Evolutionary conservation across 2,888 invertebrate genomes (phyloP).

Genomic region (Dysmachus trigonus): DNA sequence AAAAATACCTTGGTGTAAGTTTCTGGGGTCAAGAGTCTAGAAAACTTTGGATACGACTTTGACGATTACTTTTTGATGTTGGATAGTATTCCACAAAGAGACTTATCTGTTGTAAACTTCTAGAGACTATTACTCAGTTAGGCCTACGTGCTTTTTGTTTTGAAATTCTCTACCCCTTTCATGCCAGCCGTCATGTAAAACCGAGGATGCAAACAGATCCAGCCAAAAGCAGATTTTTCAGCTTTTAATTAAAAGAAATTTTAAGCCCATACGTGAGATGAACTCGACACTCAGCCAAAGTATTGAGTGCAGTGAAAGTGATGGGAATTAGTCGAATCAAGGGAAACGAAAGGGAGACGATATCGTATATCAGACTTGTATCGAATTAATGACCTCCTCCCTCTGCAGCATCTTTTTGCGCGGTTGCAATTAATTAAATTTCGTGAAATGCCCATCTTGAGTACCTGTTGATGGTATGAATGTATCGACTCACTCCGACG

Average conservation of each 20-base stretch:
- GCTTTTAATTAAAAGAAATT: conserved; percentile 6
- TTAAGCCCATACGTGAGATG: not conserved
- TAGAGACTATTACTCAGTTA: not conserved
- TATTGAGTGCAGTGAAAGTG: not conserved
- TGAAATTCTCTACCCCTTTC: not conserved
- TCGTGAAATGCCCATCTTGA: not conserved
- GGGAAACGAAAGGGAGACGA: not conserved
- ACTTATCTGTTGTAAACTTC: not conserved
- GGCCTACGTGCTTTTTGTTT: no score
- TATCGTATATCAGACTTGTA: not conserved
- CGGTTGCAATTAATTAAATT: not conserved
- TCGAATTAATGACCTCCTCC: not conserved
- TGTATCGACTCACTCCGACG: not conserved
- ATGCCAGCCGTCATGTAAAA: not conserved
- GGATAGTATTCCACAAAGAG: not conserved
- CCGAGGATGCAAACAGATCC: not conserved
- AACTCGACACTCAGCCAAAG: not conserved
- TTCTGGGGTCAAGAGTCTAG: not conserved
- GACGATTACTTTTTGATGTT: not conserved
- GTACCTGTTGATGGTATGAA: not conserved
- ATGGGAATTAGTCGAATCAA: not conserved
- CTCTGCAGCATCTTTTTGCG: not conserved
- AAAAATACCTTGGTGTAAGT: not conserved
- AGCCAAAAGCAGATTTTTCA: conserved; percentile 5
- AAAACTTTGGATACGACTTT: not conserved